phyloP scores from a whole-genome alignment of 2,888 invertebrate genomes.

The Notodromas monacha region DNA sequence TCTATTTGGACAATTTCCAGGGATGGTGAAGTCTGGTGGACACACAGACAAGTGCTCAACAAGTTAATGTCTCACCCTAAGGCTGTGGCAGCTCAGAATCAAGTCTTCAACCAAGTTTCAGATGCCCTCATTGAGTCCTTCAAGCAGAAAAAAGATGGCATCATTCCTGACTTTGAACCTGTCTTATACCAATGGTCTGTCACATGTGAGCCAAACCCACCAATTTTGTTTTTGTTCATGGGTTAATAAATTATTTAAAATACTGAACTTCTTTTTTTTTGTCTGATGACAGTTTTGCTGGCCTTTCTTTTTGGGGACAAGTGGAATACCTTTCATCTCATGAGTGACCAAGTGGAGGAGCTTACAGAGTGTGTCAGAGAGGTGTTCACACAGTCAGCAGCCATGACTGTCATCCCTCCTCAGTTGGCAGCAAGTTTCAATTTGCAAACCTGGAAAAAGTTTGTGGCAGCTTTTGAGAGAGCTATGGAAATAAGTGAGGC shows the following conservation, averaged over 20 bases:
- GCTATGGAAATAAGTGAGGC: neutral
- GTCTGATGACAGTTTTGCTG: too few species aligned
- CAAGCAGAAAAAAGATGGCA: too few species aligned
- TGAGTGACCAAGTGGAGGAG: neutral
- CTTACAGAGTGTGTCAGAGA: neutral
- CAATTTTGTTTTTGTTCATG: too few species aligned
- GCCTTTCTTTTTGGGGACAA: too few species aligned
- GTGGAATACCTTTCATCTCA: too few species aligned
- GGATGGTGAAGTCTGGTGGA: constrained; percentile 46
- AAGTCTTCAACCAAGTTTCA: constrained; percentile 23
- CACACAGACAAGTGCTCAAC: constrained; percentile 35
- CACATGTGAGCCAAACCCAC: too few species aligned
- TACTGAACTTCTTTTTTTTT: too few species aligned
- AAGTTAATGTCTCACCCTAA: constrained; percentile 31
- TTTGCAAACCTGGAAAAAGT: neutral
- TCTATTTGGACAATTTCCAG: too few species aligned
- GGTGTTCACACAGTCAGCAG: neutral
- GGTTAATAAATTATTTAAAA: too few species aligned
- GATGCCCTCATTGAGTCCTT: constrained; percentile 21
- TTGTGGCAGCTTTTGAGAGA: neutral
- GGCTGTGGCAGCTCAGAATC: constrained; percentile 23
- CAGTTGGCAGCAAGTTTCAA: neutral
- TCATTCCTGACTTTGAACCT: too few species aligned
- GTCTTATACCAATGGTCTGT: too few species aligned
- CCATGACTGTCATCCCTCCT: neutral